Conservation (phyloP, 2,888 invertebrate species). For the Monoplex corrugatus region DNA sequence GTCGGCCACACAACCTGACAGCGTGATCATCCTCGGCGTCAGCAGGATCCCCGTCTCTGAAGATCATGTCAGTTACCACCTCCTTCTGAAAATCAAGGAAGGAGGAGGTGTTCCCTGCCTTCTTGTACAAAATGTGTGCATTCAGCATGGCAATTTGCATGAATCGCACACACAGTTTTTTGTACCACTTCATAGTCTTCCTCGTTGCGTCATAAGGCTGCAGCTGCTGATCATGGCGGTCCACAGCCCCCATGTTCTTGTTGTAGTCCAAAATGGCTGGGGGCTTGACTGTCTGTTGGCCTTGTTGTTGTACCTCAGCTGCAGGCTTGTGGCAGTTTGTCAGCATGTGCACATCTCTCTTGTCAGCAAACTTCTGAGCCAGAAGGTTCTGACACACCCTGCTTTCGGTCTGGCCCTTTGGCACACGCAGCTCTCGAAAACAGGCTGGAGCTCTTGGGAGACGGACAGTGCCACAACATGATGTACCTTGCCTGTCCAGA, state of each 20-base stretch:
- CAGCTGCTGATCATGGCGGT: constrained; percentile 35
- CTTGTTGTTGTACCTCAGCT: not conserved
- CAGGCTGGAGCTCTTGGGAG: constrained; percentile 24
- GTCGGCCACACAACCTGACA: not conserved
- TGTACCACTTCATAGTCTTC: constrained; percentile 46
- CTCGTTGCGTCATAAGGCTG: constrained; percentile 25
- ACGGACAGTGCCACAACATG: constrained; percentile 41
- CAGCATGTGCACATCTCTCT: constrained; percentile 36
- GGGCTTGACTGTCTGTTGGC: constrained; percentile 5
- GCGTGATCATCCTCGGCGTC: not conserved
- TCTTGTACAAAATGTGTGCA: constrained; percentile 30
- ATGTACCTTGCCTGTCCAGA: constrained; percentile 4
- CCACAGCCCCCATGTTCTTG: constrained; percentile 46
- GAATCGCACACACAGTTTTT: constrained; percentile 29
- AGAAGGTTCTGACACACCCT: not conserved
- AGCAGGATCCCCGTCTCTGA: not conserved
- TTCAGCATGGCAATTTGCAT: constrained; percentile 2
- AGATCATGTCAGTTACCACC: not conserved
- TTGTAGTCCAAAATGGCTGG: constrained; percentile 37
- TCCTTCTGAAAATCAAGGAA: not conserved
- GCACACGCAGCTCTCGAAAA: constrained; percentile 18
- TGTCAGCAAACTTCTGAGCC: constrained; percentile 36
- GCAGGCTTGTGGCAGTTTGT: constrained; percentile 4
- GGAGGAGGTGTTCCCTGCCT: not conserved
- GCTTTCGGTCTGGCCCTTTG: not conserved